Base-by-base conservation (phyloP, 1,140 invertebrate species). In the Brachionus plicatilis region DNA sequence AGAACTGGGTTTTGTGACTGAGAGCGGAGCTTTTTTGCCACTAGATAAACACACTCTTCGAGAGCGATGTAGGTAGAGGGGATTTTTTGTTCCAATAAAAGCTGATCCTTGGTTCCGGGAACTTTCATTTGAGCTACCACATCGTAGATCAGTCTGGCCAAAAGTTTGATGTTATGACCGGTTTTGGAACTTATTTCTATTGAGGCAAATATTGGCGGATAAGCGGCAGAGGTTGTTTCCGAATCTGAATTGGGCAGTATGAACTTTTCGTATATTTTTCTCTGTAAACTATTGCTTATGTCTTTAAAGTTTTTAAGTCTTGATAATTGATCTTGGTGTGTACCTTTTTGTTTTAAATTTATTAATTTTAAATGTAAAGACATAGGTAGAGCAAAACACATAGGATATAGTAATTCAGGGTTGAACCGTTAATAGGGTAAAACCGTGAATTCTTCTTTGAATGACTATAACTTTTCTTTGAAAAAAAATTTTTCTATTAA, bases 61-160 rank as follows among this genome's bases (percentile, higher is more conserved):
- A 99, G 89, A 2, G 94, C 94, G 27, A 99, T 90, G 90, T 99
- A 99, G 76, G 94, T 96, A 5, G 96, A 95, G 0, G 97, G 97
- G 8, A 99, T 95, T 88, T 94, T 94, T 88, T 99, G 96, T 86
- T 97, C 94, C 11, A 99, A 90, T 4, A 98, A 87, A 1, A 96
- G 90, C 88, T 96, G 86, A 60, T 87, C 82, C 70, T 83, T 83
- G 24, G 43, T 70, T 43, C 60, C 60, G 0, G 82, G 82, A 11
- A 56, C 82, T 83, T 41, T 68, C 50, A 85, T 53, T 83, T 85
- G 84, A 47, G 72, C 12, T 50, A 85, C 56, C 6, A 83, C 43
- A 60, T 97, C 94, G 88, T 98, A 98, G 70, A 99, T 94, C 5
- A 97, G 91, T 89, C 96, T 95, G 66, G 95, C 95, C 1, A 99